These are phyloP conservation scores for Solea senegalensis DNA, from an alignment of 2,113 vertebrate genomes.

Conservation along the genomic window DNA sequence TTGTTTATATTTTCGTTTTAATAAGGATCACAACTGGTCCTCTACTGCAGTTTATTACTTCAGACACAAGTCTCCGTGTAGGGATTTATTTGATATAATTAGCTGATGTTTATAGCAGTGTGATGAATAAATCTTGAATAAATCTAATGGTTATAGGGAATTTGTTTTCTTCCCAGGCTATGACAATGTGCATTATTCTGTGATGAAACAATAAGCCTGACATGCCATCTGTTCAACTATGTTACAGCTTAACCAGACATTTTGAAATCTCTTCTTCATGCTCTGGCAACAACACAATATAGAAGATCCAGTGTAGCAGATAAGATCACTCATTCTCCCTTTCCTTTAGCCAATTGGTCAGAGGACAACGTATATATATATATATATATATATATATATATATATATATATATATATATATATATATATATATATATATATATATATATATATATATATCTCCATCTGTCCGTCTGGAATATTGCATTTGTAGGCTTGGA, in stretches of 20 bases:
- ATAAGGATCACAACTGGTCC: too few species aligned
- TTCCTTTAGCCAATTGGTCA: conserved; percentile 60
- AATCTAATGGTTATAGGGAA: too few species aligned
- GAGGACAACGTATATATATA: conserved; percentile 19
- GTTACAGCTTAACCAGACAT: conserved; percentile 5
- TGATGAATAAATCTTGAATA: too few species aligned
- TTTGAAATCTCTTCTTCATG: conserved; percentile 18
- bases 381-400: too few species aligned
- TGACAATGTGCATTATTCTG: conserved; percentile 7
- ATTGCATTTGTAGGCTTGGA: conserved; percentile 32
- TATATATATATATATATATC: conserved; percentile 21
- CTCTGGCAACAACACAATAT: conserved; percentile 20
- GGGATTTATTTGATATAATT: too few species aligned
- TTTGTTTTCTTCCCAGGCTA: not conserved
- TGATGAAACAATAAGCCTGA: not conserved
- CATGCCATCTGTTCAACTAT: not conserved
- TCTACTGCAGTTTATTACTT: too few species aligned
- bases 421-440: too few species aligned
- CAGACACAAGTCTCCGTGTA: too few species aligned
- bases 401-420: conserved; percentile 20
- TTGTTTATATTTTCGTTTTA: too few species aligned
- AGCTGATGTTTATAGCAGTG: not conserved
- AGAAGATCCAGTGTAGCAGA: conserved; percentile 36
- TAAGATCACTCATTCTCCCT: conserved; percentile 45
- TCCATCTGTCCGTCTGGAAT: conserved; percentile 30